Base-by-base conservation (phyloP, 1,140 invertebrate species). In the Atta colombica region DNA sequence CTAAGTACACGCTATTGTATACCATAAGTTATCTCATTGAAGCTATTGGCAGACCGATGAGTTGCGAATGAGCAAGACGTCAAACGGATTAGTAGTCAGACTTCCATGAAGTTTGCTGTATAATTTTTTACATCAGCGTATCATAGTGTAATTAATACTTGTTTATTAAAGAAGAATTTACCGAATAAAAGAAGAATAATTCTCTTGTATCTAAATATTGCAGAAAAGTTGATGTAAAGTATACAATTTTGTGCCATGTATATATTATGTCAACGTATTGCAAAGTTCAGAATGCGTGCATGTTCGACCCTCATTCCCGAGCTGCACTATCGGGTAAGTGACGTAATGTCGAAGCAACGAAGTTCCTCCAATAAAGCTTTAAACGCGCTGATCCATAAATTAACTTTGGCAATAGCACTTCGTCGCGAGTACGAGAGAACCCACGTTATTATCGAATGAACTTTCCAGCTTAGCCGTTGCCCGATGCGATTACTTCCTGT, bases 401-500 rank as follows among this genome's bases (percentile, higher is more conserved):
- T 84, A 84, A 84, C 69, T 84, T 75, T 4, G 58, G 80, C 69
- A 84, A 75, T 84, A 84, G 60, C 80, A 75, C 21, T 84, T 61
- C 39, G 69, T 75, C 69, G 80, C 14, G 55, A n/a, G 66, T 39
- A 39, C 66, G 66, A 25, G 21, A 3, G 55, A 71, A 18, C 53
- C 53, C 80, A 55, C 25, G 80, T 82, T 82, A 82, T 84, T 84
- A 84, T 84, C 69, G 55, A 84, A 84, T 74, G 39, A 75, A 84
- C 69, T 86, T 80, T 66, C 63, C 69, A 28, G 69, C 66, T 49
- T 74, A 75, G 45, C 55, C 55, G 55, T 25, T n/a, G 45, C 21
- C 25, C 31, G 85, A 71, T 49, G 77, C 85, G 77, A 87, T 75
- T 87, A 77, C 69, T 82, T 77, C 77, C 65, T 72, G 77, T 72